A percentile compares a stretch with the other conserved stretches of the same genome.
phyloP scores from a whole-genome alignment of 2,113 vertebrate genomes.

The Daphoenositta chrysoptera region DNA sequence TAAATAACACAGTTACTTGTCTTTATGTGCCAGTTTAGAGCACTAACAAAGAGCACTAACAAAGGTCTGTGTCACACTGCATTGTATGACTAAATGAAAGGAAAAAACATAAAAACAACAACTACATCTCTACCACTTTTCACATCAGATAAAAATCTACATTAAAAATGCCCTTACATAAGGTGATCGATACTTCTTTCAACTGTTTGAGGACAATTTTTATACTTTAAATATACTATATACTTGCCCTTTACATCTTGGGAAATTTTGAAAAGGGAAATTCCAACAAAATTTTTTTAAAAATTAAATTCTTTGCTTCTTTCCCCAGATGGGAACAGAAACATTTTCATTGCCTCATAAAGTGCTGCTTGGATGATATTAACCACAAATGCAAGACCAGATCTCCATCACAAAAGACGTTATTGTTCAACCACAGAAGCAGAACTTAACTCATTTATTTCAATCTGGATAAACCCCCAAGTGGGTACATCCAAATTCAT shows the following conservation, averaged over 20 bases:
- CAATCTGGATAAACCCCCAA: neutral
- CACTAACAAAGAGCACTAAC: neutral
- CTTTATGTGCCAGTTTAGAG: neutral
- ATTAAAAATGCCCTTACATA: neutral
- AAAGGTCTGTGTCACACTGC: neutral
- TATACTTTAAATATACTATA: neutral
- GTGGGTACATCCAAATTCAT: neutral
- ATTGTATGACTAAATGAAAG: neutral
- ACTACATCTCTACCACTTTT: neutral
- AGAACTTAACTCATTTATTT: slow-evolving; percentile 27
- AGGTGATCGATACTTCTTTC: neutral
- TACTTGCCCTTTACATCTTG: neutral
- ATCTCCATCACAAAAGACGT: neutral
- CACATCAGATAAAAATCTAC: neutral
- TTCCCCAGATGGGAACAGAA: slow-evolving; percentile 21
- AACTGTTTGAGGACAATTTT: neutral
- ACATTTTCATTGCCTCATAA: neutral
- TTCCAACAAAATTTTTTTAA: neutral
- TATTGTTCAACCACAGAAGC: slow-evolving; percentile 5
- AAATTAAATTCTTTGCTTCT: neutral
- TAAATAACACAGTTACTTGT: neutral
- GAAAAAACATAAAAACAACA: neutral
- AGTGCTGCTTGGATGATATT: neutral
- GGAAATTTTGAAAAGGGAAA: neutral
- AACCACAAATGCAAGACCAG: neutral